Conservation (phyloP, 2,113 vertebrate genomes). For the Coreoperca whiteheadi region DNA sequence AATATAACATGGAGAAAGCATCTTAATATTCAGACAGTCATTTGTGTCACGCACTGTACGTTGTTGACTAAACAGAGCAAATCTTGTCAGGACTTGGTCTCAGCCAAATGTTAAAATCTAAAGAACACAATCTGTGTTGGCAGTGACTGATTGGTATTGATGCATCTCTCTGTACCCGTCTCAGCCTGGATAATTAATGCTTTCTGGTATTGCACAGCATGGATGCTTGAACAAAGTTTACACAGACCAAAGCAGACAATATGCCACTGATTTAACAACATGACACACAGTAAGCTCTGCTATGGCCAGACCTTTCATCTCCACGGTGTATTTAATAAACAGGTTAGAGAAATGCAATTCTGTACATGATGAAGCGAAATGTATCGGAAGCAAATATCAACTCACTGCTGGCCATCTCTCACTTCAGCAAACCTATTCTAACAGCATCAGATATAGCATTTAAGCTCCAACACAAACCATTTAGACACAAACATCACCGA, state of each 20-base stretch:
- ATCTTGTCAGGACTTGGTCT: not conserved
- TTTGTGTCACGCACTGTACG: not conserved
- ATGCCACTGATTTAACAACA: constrained; percentile 31
- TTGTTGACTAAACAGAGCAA: not conserved
- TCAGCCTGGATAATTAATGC: constrained; percentile 21
- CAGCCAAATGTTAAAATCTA: constrained; percentile 9
- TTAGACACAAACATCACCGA: constrained; percentile 44
- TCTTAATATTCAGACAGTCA: not conserved
- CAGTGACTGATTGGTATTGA: constrained; percentile 33
- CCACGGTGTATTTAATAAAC: constrained; percentile 35
- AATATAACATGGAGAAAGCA: not conserved
- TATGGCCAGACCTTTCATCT: constrained; percentile 25
- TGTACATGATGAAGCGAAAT: constrained; percentile 1
- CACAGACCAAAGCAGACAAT: constrained; percentile 42
- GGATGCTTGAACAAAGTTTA: constrained; percentile 29
- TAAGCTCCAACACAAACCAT: constrained; percentile 5
- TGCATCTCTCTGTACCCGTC: constrained; percentile 38
- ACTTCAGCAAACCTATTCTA: constrained; percentile 14
- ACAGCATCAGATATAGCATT: constrained; percentile 13
- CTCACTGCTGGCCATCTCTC: not conserved
- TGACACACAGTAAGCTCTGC: constrained; percentile 36
- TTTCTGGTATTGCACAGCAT: constrained; percentile 41
- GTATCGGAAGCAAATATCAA: constrained; percentile 6
- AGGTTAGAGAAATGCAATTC: constrained; percentile 23
- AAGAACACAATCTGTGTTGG: constrained; percentile 12